phyloP scores from a whole-genome alignment of 2,113 vertebrate genomes.

The Pygoscelis adeliae region DNA sequence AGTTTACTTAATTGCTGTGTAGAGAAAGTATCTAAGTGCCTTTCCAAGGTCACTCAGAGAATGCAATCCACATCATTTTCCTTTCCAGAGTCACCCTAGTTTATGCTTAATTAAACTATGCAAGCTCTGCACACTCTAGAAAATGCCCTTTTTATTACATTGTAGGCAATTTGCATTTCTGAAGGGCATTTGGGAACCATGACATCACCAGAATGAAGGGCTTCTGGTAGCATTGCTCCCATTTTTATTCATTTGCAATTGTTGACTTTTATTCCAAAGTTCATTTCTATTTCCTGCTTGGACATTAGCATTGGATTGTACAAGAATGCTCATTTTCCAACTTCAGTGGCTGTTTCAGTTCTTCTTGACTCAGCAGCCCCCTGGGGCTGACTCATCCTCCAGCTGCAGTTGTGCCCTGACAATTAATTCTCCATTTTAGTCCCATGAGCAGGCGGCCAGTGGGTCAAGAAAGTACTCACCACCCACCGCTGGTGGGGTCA shows the following conservation, averaged over 20 bases:
- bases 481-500: neutral
- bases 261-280: conserved; percentile 51
- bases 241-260: conserved; percentile 43
- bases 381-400: conserved; percentile 48
- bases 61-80: conserved; percentile 51
- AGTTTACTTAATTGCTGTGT: conserved; percentile 8
- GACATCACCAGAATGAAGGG: conserved; percentile 41
- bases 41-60: conserved; percentile 56
- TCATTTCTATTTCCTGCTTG: conserved; percentile 65
- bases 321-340: conserved; percentile 47
- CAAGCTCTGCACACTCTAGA: conserved; percentile 67
- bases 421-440: conserved; percentile 31
- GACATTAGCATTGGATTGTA: conserved; percentile 55
- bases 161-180: conserved; percentile 47
- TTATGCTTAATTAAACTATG: conserved; percentile 70
- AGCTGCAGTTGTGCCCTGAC: conserved; percentile 46
- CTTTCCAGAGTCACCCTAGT: conserved; percentile 55
- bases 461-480: neutral
- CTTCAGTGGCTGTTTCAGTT: neutral
- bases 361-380: conserved; percentile 49
- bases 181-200: conserved; percentile 58
- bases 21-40: neutral
- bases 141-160: conserved; percentile 63
- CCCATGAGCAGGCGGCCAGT: neutral
- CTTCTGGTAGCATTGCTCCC: conserved; percentile 15